phyloP scores from a whole-genome alignment of 2,888 invertebrate species.

The Nymphalis urticae region DNA sequence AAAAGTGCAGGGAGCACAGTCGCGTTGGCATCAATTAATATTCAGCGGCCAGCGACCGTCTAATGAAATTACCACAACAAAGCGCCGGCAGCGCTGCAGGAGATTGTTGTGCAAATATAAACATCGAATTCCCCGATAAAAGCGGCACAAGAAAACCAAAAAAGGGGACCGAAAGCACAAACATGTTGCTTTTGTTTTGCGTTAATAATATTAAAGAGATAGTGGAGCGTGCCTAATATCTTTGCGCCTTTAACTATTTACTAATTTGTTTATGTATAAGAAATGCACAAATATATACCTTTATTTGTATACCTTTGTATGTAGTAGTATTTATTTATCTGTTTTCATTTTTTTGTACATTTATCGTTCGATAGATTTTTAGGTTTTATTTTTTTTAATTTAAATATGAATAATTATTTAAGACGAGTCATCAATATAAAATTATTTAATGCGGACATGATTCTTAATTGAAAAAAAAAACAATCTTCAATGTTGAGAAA shows the following conservation, averaged over 20 bases:
- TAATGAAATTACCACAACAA: constrained; percentile 79
- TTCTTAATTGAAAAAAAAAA: too few relatives aligned
- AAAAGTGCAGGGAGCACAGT: constrained; percentile 52
- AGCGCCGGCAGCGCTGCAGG: constrained; percentile 57
- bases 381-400: too few relatives aligned
- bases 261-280: constrained; percentile 5
- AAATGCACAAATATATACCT: not conserved
- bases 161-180: constrained; percentile 34
- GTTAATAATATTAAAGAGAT: constrained; percentile 29
- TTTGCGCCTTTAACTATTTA: constrained; percentile 1
- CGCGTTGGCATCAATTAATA: constrained; percentile 63
- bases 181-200: constrained; percentile 32
- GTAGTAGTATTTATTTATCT: not conserved
- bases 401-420: too few relatives aligned
- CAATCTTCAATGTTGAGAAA: too few relatives aligned
- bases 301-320: too few relatives aligned
- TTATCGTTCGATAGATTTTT: too few relatives aligned
- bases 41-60: constrained; percentile 65
- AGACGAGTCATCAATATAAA: too few relatives aligned
- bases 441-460: too few relatives aligned
- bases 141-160: constrained; percentile 43
- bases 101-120: constrained; percentile 75
- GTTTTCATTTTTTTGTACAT: too few relatives aligned
- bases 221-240: constrained; percentile 12
- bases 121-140: constrained; percentile 71